Percentiles rank a stretch among this genome's conserved stretches.
Evolutionary conservation across 2,797 vertebrate species (phyloP).

Genomic region (Odontamblyopus lacepedii): DNA sequence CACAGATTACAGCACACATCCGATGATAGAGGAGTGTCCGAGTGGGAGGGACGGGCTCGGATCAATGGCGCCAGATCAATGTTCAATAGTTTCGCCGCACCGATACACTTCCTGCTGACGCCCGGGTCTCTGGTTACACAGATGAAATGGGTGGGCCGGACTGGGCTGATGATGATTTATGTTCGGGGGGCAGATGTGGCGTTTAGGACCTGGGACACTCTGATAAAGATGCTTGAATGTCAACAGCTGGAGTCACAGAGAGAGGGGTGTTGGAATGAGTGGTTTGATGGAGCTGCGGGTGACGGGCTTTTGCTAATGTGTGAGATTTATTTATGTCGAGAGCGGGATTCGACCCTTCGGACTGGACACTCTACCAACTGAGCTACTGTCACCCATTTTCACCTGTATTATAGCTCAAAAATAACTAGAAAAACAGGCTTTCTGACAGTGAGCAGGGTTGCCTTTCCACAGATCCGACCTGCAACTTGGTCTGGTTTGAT

Average conservation of each 20-base stretch:
- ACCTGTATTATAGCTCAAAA: too few species aligned
- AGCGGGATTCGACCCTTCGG: too few species aligned
- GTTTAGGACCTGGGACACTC: slow-evolving; percentile 51
- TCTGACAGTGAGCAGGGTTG: too few species aligned
- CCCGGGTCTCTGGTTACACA: slow-evolving; percentile 67
- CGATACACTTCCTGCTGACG: slow-evolving; percentile 71
- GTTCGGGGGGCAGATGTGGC: slow-evolving; percentile 61
- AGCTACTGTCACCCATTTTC: too few species aligned
- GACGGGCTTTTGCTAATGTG: background rate
- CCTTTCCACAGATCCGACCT: too few species aligned
- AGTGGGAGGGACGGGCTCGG: slow-evolving; percentile 44
- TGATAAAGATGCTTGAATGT: slow-evolving; percentile 62
- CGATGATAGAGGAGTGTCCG: slow-evolving; percentile 14
- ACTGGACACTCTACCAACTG: too few species aligned
- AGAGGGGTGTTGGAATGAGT: slow-evolving; percentile 21
- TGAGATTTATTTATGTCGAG: background rate
- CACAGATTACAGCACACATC: slow-evolving; percentile 35
- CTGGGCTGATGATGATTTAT: slow-evolving; percentile 73
- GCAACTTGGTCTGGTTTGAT: too few species aligned
- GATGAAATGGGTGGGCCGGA: slow-evolving; percentile 71
- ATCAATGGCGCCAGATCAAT: slow-evolving; percentile 74
- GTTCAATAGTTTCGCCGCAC: slow-evolving; percentile 75
- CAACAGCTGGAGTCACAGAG: slow-evolving; percentile 41
- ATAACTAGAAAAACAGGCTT: too few species aligned
- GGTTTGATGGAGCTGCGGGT: background rate